Evolutionary conservation across 2,113 vertebrate genomes (phyloP), one percentile per base, ranked within the genome.

Genomic region (Xiphorhynchus elegans): DNA sequence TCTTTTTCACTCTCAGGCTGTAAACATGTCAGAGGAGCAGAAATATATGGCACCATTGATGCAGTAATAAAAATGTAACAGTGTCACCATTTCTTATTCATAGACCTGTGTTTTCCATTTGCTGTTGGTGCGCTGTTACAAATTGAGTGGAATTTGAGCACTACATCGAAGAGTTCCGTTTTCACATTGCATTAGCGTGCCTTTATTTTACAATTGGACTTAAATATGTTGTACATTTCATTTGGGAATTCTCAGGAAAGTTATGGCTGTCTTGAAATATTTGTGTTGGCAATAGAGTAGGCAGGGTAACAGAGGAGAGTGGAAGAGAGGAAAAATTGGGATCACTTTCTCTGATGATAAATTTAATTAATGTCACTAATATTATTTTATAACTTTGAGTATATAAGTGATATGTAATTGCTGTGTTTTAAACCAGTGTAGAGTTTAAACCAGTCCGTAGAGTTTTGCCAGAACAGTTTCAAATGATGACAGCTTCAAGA

Each of bases 241-340:
- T 96, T 97, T 90, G 88, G 76, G 79, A 93, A 86, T 78, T 93
- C 44, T 73, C 70, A 28, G 59, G 76, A 81, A 93, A 52, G 44
- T 95, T 90, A 88, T 10, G 44, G 40, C 60, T 90, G 17, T 84
- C 79, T 68, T 81, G 79, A 93, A 75, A 58, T 96, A 63, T 90
- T 97, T 95, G 44, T 89, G 64, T 94, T 96, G 90, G 87, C 85
- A 68, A 1, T 60, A 69, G 40, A 17, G 28, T 80, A 90, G 75
- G 50, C 90, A 82, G 37, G 3, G 2, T 58, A 93, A 85, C 72
- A 23, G 42, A 78, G 35, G n/a, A 73, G 59, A 79, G 40, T 49
- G n/a, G 62, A 90, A 88, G 60, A 90, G 73, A 78, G 83, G n/a
- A 84, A 25, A 92, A 87, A 64, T 33, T 40, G 3, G 40, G 49